Conservation (phyloP, 2,888 invertebrate genomes). For the Malthinus seriepunctatus region DNA sequence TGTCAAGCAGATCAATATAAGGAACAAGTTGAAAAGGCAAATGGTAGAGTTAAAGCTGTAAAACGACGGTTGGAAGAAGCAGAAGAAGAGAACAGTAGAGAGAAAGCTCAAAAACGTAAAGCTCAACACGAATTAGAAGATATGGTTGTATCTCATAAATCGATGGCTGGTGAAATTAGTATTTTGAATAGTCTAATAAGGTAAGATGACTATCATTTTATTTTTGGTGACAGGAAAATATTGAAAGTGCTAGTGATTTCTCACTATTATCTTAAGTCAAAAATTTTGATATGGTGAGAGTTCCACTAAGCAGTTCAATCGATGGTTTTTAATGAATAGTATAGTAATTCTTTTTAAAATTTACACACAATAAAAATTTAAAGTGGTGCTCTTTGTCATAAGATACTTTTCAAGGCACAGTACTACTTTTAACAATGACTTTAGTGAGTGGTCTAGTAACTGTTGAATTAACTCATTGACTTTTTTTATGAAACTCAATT, state of each 20-base stretch:
- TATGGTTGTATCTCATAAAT: constrained; percentile 91
- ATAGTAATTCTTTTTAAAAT: background rate
- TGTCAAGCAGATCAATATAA: constrained; percentile 97
- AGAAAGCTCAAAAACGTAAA: constrained; percentile 94
- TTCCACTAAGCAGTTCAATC: constrained; percentile 29
- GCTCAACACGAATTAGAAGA: constrained; percentile 97
- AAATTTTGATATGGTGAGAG: constrained; percentile 38
- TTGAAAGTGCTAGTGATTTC: constrained; percentile 23
- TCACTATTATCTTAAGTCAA: constrained; percentile 34
- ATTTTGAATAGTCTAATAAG: constrained; percentile 88
- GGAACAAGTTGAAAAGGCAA: constrained; percentile 94
- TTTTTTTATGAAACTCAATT: too few species aligned
- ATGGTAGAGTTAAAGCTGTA: constrained; percentile 81
- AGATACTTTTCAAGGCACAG: background rate
- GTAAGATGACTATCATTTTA: constrained; percentile 56
- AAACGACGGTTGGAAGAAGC: constrained; percentile 96
- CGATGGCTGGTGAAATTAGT: constrained; percentile 81
- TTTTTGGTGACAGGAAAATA: constrained; percentile 10
- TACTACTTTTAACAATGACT: too few species aligned
- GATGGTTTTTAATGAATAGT: constrained; percentile 1
- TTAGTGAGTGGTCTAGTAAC: too few species aligned
- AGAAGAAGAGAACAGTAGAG: constrained; percentile 94
- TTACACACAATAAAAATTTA: too few species aligned
- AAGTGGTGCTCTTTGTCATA: too few species aligned
- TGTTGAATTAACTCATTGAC: too few species aligned